phyloP scores from a whole-genome alignment of 2,113 vertebrate species.

The Neodontobutis hainanensis region DNA sequence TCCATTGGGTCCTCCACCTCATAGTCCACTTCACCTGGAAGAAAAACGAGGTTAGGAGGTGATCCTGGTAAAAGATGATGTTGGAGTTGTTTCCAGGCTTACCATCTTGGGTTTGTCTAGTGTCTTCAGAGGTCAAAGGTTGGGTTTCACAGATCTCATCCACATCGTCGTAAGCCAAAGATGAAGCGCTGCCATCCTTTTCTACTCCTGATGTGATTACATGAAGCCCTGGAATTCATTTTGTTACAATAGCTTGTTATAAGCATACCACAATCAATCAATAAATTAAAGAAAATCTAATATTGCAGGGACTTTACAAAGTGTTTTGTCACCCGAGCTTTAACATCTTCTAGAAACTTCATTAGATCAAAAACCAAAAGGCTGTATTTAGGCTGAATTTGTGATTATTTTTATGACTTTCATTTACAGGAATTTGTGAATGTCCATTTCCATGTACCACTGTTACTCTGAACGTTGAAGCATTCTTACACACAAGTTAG shows the following conservation, averaged over 20 bases:
- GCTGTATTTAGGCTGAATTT: no score
- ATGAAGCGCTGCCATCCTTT: constrained; percentile 12
- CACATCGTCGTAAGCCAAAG: constrained; percentile 67
- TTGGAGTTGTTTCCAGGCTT: neutral
- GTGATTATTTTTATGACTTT: no score
- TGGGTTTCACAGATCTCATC: constrained; percentile 9
- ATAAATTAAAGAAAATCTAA: no score
- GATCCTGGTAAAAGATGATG: neutral
- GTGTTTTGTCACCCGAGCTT: no score
- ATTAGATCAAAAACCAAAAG: no score
- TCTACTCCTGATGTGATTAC: constrained; percentile 21
- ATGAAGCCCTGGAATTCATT: neutral
- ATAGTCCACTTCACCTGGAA: constrained; percentile 35
- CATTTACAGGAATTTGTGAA: no score
- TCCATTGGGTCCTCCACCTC: constrained; percentile 52
- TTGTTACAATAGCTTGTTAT: neutral
- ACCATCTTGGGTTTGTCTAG: neutral
- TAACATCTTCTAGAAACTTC: no score
- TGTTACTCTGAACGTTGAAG: neutral
- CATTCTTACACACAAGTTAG: neutral
- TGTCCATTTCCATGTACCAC: neutral
- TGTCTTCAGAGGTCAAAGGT: neutral
- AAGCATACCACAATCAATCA: neutral
- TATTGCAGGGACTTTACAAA: no score
- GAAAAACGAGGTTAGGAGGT: neutral